Percentiles rank a stretch among this genome's conserved stretches.
phyloP scores from a whole-genome alignment of 92 coral and sea anemone species.

The Hydrozoanthus gracilis region DNA sequence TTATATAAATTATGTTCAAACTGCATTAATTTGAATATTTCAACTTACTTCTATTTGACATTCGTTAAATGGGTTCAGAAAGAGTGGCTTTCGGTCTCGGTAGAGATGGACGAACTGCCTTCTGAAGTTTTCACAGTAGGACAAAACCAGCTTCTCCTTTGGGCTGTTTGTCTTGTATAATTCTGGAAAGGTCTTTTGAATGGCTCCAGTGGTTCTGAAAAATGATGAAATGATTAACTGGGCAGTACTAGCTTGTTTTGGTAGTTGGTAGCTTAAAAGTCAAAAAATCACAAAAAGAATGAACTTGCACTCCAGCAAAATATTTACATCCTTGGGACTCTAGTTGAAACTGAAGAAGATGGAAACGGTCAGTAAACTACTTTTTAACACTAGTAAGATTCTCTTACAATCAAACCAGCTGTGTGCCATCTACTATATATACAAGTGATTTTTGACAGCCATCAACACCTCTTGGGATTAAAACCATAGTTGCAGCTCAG shows the following conservation, averaged over 20 bases:
- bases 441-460: no score
- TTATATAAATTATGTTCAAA: no score
- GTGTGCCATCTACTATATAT: no score
- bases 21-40: no score
- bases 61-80: conserved; percentile 88
- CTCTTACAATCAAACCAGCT: no score
- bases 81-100: conserved; percentile 93
- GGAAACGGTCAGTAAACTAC: no score
- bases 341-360: no score
- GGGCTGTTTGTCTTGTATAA: conserved; percentile 80
- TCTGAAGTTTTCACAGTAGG: conserved; percentile 96
- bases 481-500: no score
- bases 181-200: conserved; percentile 63
- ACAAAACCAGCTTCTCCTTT: conserved; percentile 89
- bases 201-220: conserved; percentile 49
- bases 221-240: not conserved
- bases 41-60: conserved; percentile 84
- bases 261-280: not conserved
- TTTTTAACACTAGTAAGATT: no score
- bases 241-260: not conserved
- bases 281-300: not conserved
- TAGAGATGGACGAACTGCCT: conserved; percentile 98
- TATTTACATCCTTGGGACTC: no score
- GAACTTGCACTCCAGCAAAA: no score
- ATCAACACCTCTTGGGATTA: no score